These are phyloP conservation scores for Cheilosia soror DNA, from an alignment of 2,888 invertebrate species.

Conservation along the genomic window DNA sequence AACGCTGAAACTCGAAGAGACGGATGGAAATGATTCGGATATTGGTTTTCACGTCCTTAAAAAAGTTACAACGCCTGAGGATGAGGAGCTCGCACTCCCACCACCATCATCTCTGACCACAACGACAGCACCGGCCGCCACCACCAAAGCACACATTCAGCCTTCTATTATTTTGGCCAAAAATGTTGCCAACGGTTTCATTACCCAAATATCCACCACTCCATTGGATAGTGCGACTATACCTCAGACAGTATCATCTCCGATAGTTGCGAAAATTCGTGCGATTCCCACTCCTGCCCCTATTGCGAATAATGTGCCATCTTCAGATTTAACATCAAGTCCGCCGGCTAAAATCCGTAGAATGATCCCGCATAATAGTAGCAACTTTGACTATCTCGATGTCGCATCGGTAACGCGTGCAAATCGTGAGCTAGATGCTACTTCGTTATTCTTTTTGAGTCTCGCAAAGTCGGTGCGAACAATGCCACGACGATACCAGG, in stretches of 20 bases:
- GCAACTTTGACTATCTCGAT: slow-evolving; percentile 79
- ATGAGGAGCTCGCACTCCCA: slow-evolving; percentile 78
- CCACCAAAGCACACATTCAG: slow-evolving; percentile 59
- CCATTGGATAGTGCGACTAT: slow-evolving; percentile 40
- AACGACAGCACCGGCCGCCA: slow-evolving; percentile 37
- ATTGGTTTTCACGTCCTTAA: slow-evolving; percentile 82
- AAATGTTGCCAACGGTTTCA: slow-evolving; percentile 65
- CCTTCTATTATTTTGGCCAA: slow-evolving; percentile 69
- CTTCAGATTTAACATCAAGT: slow-evolving; percentile 76
- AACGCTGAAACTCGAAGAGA: slow-evolving; percentile 77
- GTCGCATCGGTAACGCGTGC: slow-evolving; percentile 81
- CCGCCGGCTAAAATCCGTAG: slow-evolving; percentile 80
- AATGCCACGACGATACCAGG: slow-evolving; percentile 83
- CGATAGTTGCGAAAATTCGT: slow-evolving; percentile 63
- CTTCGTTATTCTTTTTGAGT: slow-evolving; percentile 82
- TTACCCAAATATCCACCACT: slow-evolving; percentile 69
- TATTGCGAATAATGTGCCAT: slow-evolving; percentile 46
- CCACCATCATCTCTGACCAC: slow-evolving; percentile 36
- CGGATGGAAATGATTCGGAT: slow-evolving; percentile 80
- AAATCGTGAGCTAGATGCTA: slow-evolving; percentile 82
- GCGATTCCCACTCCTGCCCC: slow-evolving; percentile 67
- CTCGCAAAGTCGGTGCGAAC: slow-evolving; percentile 81
- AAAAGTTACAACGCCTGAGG: slow-evolving; percentile 79
- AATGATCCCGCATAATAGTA: slow-evolving; percentile 40
- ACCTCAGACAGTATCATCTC: slow-evolving; percentile 50